A percentile compares a stretch with the other conserved stretches of the same genome.
Conservation (phyloP, 2,888 invertebrate genomes). For the Chymomyza amoena region DNA sequence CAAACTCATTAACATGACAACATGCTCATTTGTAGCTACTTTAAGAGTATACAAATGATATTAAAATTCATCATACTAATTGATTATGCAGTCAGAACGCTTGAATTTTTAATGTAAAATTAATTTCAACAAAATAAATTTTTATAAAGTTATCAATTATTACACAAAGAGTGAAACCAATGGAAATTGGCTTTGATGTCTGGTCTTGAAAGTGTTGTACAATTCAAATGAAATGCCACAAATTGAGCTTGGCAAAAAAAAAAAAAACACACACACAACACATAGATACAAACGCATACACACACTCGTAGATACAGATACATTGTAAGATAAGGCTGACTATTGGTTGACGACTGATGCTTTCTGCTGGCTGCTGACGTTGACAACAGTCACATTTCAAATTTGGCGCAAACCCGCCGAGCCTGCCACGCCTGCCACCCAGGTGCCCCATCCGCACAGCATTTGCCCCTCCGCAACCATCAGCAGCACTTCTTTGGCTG, state of each 20-base stretch:
- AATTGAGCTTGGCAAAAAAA: neutral
- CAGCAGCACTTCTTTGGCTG: neutral
- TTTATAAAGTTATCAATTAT: neutral
- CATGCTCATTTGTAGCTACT: neutral
- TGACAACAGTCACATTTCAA: constrained; percentile 24
- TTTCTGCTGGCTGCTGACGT: constrained; percentile 12
- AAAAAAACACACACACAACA: neutral
- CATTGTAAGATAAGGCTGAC: neutral
- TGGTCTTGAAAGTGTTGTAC: neutral
- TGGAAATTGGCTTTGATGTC: neutral
- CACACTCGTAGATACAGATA: neutral
- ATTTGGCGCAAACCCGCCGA: constrained; percentile 34
- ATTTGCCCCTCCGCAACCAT: neutral
- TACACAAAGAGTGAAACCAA: neutral
- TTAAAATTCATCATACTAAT: neutral
- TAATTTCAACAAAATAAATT: neutral
- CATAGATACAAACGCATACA: neutral
- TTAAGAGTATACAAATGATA: neutral
- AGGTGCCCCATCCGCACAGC: neutral
- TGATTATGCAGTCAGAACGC: neutral
- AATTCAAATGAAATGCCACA: neutral
- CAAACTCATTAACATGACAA: no score
- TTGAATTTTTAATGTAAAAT: constrained; percentile 5
- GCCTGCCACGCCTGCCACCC: constrained; percentile 2
- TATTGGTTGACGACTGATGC: constrained; percentile 2